These are phyloP conservation scores for Drosophila ambigua DNA, from an alignment of 1,140 invertebrate genomes.

Conservation along the genomic window DNA sequence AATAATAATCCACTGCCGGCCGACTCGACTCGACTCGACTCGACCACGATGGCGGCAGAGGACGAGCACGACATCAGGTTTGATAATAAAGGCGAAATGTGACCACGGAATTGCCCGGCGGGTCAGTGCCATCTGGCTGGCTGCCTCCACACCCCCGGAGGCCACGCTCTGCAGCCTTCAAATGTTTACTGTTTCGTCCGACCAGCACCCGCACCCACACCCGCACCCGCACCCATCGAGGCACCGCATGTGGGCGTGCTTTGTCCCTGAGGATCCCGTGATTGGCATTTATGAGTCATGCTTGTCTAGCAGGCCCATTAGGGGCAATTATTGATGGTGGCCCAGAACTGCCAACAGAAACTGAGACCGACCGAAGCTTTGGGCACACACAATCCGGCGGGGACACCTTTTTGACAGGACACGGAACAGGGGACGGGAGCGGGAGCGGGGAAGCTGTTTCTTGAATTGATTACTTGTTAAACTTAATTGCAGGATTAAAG, in stretches of 20 bases:
- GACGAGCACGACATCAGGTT: slow-evolving; percentile 46
- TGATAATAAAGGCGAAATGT: slow-evolving; percentile 62
- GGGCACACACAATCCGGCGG: background rate
- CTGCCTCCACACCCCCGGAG: background rate
- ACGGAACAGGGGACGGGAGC: no score
- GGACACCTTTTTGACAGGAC: no score
- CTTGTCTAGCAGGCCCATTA: slow-evolving; percentile 29
- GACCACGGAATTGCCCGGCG: slow-evolving; percentile 35
- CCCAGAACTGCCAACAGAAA: background rate
- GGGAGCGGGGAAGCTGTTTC: no score
- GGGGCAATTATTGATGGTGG: slow-evolving; percentile 36
- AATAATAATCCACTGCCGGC: slow-evolving; percentile 63
- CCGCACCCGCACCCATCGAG: background rate
- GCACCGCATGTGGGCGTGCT: no score
- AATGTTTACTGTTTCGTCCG: slow-evolving; percentile 26
- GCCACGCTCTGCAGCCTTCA: background rate
- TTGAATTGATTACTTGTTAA: no score
- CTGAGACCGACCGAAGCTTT: background rate
- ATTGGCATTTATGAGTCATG: slow-evolving; percentile 46
- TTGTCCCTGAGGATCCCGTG: slow-evolving; percentile 18
- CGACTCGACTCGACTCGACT: slow-evolving; percentile 10
- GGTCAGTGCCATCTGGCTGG: slow-evolving; percentile 3
- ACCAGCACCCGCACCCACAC: background rate
- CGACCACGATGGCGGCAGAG: slow-evolving; percentile 10
- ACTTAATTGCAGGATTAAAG: no score